phyloP scores from a whole-genome alignment of 2,888 invertebrate genomes.

The Perithous albicinctus region DNA sequence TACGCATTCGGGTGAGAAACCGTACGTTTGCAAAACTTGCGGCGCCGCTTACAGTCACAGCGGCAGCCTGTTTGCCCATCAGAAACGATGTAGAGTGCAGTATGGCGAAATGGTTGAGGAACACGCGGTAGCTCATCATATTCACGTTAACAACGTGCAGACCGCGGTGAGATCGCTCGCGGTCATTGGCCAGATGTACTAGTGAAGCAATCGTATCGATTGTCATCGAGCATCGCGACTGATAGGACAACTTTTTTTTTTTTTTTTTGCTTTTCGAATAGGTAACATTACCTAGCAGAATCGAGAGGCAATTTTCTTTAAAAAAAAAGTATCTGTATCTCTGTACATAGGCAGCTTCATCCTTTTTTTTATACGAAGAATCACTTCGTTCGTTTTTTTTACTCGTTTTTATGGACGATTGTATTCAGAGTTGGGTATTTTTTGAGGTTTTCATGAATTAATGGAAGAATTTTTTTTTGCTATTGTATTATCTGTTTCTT shows the following conservation, averaged over 20 bases:
- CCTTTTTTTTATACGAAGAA: slow-evolving; percentile 26
- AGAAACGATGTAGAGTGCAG: slow-evolving; percentile 82
- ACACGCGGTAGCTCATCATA: slow-evolving; percentile 79
- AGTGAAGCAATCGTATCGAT: slow-evolving; percentile 58
- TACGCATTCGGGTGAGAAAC: slow-evolving; percentile 83
- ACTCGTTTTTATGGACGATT: slow-evolving; percentile 15
- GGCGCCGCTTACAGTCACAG: slow-evolving; percentile 84
- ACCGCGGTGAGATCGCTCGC: slow-evolving; percentile 82
- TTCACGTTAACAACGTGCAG: slow-evolving; percentile 82
- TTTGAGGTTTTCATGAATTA: neutral
- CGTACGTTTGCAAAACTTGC: slow-evolving; percentile 83
- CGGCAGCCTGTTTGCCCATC: slow-evolving; percentile 83
- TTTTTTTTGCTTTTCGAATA: neutral
- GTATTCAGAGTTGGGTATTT: slow-evolving; percentile 13
- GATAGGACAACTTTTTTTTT: neutral
- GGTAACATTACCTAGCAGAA: neutral
- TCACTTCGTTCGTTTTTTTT: slow-evolving; percentile 3
- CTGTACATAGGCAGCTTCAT: slow-evolving; percentile 41
- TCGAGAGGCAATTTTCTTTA: neutral
- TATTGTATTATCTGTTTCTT: neutral
- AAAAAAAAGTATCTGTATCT: neutral
- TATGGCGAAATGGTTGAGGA: slow-evolving; percentile 81
- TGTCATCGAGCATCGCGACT: neutral
- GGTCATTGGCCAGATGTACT: slow-evolving; percentile 83
- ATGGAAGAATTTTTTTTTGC: neutral